Evolutionary conservation across 2,797 vertebrate genomes (phyloP), one percentile per base, ranked within the genome.

Genomic region (Fundulus diaphanus): DNA sequence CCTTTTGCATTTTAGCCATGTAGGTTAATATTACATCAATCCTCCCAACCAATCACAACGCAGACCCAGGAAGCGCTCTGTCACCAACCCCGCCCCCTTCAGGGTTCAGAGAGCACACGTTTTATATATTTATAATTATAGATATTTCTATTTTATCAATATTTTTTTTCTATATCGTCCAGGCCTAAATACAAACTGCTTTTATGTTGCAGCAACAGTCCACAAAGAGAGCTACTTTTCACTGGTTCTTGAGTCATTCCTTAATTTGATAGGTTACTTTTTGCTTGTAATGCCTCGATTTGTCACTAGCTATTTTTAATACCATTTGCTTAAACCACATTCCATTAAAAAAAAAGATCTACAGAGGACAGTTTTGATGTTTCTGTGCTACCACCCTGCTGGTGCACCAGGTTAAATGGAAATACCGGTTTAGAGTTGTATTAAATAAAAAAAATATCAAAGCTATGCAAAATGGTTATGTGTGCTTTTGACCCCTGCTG

Each of bases 381-480:
- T 20, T 76, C 54, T 16, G 33, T 63, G 46, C 56, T 66, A 33
- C 49, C 33, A 49, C 52, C 27, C 27, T 20, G 15, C n/a, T 77
- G 68, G 48, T 22, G 44, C n/a, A n/a, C 44, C 24, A 46, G 49
- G 44, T 56, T 54, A 63, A 22, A 46, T 49, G 7, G 42, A 18
- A 42, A 4, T 48, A 56, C 24, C 15, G 42, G 33, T 57, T 37
- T 63, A 0, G 7, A 57, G 11, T 15, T 63, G 42, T 70, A 51
- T 72, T 35, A 52, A 22, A 63, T 74, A 42, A 49, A 37, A 73
- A 27, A 20, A 69, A 33, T 71, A 31, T 52, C 8, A n/a, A 5
- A 52, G 31, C 9, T n/a, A 42, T 20, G 13, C 12, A 48, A 16
- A 73, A 40, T 65, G 33, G 46, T 20, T 7, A 40, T 0, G 48